A percentile compares a stretch with the other conserved stretches of the same genome.
phyloP scores from a whole-genome alignment of 2,797 vertebrate species.

The Lycodopsis pacificus region DNA sequence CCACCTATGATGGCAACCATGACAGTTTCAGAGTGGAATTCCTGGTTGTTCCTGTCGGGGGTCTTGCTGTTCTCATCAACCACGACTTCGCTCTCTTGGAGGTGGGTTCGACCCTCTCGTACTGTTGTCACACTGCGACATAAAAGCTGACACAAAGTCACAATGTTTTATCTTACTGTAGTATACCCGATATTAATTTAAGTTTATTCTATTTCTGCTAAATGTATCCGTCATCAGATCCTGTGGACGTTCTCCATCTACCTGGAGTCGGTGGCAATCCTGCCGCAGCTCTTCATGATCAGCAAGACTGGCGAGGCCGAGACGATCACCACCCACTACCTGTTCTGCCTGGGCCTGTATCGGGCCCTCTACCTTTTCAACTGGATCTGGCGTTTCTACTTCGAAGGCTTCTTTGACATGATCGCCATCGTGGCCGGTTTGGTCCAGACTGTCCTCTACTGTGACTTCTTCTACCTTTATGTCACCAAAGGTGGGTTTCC shows the following conservation, averaged over 20 bases:
- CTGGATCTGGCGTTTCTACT: constrained; percentile 99
- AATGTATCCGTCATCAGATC: constrained; percentile 84
- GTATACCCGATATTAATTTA: background rate
- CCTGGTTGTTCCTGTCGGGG: constrained; percentile 95
- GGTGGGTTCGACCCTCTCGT: constrained; percentile 75
- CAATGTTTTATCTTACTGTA: background rate
- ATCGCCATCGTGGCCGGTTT: constrained; percentile 97
- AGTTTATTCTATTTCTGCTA: background rate
- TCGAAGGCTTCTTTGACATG: constrained; percentile 98
- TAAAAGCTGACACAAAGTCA: fast-evolving
- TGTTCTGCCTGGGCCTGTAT: constrained; percentile 97
- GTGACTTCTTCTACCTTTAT: constrained; percentile 99
- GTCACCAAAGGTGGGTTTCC: constrained; percentile 94
- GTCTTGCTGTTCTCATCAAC: constrained; percentile 95
- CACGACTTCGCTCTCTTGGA: constrained; percentile 96
- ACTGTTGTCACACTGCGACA: background rate
- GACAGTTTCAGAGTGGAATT: constrained; percentile 98
- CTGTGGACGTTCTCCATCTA: constrained; percentile 99
- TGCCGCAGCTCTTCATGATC: constrained; percentile 99
- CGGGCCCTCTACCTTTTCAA: constrained; percentile 97
- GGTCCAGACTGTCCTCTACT: constrained; percentile 98
- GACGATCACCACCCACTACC: constrained; percentile 99
- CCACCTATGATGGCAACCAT: constrained; percentile 98
- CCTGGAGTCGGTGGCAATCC: constrained; percentile 97
- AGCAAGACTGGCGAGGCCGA: constrained; percentile 99